Evolutionary conservation across 2,797 vertebrate species (phyloP).

Genomic region (Agapornis canus): DNA sequence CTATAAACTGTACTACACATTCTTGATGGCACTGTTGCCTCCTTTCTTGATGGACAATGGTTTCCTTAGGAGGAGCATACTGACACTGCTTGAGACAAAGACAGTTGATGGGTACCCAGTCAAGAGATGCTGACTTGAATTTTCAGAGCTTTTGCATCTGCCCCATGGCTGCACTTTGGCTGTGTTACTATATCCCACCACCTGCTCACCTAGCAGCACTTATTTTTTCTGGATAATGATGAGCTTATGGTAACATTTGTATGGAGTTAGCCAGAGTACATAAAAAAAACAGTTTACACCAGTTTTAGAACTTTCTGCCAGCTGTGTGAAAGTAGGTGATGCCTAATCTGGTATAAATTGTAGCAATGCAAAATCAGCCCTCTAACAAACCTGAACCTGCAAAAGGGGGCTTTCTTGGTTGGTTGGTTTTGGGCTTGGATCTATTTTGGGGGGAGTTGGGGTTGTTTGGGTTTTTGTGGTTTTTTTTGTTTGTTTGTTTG

Average conservation of each 20-base stretch:
- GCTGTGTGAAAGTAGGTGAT: background rate
- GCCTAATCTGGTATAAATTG: background rate
- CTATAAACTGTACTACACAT: accelerated
- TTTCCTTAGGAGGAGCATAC: background rate
- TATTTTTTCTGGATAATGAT: background rate
- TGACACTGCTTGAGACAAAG: background rate
- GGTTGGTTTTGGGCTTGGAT: background rate
- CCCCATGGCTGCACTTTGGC: background rate
- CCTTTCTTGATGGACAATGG: background rate
- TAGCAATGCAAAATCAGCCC: background rate
- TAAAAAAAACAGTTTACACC: background rate
- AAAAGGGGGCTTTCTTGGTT: background rate
- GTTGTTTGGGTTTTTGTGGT: too few relatives aligned
- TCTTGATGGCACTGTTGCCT: background rate
- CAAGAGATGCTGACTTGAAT: background rate
- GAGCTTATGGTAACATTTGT: background rate
- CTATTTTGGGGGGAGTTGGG: background rate
- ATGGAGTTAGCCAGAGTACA: background rate
- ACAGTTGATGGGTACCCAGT: background rate
- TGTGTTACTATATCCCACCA: background rate
- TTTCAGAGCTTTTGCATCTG: background rate
- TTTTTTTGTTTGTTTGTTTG: too few relatives aligned
- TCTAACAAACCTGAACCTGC: background rate
- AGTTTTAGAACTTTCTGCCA: background rate
- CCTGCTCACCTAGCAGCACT: background rate